Percentiles rank a stretch among this genome's conserved stretches.
These are phyloP conservation scores for Drosophila pruinosa DNA, from an alignment of 1,140 invertebrate genomes.

Conservation along the genomic window DNA sequence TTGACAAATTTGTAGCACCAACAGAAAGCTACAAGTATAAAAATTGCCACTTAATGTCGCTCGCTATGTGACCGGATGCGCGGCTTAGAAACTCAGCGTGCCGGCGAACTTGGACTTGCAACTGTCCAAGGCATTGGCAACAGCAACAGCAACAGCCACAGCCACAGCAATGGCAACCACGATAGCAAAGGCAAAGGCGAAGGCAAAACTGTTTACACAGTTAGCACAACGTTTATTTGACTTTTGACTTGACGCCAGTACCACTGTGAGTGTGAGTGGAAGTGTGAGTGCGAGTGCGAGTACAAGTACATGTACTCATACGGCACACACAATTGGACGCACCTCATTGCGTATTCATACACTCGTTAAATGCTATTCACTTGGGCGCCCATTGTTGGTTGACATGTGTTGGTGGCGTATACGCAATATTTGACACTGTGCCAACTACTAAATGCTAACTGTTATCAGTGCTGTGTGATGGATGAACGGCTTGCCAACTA, in stretches of 20 bases:
- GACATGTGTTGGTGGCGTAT: slow-evolving; percentile 43
- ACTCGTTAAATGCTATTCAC: slow-evolving; percentile 20
- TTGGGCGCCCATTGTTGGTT: slow-evolving; percentile 19
- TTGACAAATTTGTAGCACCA: slow-evolving; percentile 76
- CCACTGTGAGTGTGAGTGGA: neutral
- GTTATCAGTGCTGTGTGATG: slow-evolving; percentile 56
- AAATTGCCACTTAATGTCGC: slow-evolving; percentile 65
- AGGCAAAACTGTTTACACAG: slow-evolving; percentile 49
- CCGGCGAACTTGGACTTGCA: slow-evolving; percentile 26
- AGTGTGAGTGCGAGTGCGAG: neutral
- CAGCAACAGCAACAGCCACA: neutral
- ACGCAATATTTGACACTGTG: slow-evolving; percentile 55
- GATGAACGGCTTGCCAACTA: neutral
- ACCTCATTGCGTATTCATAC: slow-evolving; percentile 7
- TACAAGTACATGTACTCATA: neutral
- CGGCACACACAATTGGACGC: neutral
- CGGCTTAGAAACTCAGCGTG: slow-evolving; percentile 5
- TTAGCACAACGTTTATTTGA: slow-evolving; percentile 45
- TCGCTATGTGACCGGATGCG: slow-evolving; percentile 65
- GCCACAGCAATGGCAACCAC: neutral
- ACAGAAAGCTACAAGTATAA: slow-evolving; percentile 10
- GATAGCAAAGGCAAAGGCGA: neutral
- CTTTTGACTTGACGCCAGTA: slow-evolving; percentile 27
- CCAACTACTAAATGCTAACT: slow-evolving; percentile 23
- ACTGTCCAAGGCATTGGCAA: neutral